Percentiles rank a stretch among this genome's conserved stretches.
Evolutionary conservation across 2,888 invertebrate species (phyloP).

Genomic region (Chrysolina americana): DNA sequence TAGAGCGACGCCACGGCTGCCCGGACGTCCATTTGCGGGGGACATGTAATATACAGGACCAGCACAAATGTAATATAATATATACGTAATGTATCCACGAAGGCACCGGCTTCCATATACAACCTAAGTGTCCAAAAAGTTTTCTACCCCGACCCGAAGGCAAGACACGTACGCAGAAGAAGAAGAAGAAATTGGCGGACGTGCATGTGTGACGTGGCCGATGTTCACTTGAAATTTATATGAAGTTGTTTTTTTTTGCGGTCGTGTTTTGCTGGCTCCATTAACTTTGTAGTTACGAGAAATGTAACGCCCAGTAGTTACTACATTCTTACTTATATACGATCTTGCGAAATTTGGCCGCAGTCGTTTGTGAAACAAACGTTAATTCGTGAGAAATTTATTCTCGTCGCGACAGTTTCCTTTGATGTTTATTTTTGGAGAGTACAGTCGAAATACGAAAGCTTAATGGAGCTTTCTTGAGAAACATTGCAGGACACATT

Average conservation of each 20-base stretch:
- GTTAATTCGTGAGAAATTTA: background rate
- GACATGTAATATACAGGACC: constrained; percentile 61
- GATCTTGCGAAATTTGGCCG: background rate
- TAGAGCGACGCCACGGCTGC: constrained; percentile 37
- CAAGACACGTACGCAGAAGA: constrained; percentile 64
- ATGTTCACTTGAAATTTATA: constrained; percentile 65
- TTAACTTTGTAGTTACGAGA: constrained; percentile 3
- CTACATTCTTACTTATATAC: constrained; percentile 1
- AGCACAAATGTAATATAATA: constrained; percentile 58
- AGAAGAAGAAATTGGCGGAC: constrained; percentile 58
- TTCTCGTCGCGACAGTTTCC: background rate
- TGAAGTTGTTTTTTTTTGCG: constrained; percentile 59
- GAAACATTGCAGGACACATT: too few species aligned
- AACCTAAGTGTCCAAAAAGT: constrained; percentile 66
- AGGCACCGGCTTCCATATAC: constrained; percentile 63
- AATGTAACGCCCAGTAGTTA: constrained; percentile 8
- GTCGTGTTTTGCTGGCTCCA: constrained; percentile 15
- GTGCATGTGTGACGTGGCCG: constrained; percentile 65
- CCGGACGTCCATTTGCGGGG: constrained; percentile 44
- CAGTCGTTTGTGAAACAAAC: background rate
- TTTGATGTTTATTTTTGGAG: constrained; percentile 2
- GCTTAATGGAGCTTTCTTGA: too few species aligned
- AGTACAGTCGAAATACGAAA: background rate
- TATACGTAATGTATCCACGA: constrained; percentile 64
- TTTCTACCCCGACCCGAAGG: constrained; percentile 61